Conservation (phyloP, 2,113 vertebrate genomes). For the Marmota monax region DNA sequence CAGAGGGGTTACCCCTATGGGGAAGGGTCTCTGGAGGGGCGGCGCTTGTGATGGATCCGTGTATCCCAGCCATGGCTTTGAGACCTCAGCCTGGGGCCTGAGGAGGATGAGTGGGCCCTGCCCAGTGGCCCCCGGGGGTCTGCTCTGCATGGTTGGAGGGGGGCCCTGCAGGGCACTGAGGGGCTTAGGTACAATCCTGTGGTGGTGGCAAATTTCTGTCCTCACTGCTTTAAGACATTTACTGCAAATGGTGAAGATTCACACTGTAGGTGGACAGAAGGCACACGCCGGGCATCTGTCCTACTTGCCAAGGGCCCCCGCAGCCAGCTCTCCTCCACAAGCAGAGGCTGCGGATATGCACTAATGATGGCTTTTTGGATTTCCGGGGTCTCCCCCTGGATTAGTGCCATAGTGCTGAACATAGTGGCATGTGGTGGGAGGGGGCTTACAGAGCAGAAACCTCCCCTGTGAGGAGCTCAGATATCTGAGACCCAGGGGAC, state of each 20-base stretch:
- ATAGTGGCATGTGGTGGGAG: rapidly evolving
- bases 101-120: neutral
- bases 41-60: neutral
- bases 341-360: rapidly evolving
- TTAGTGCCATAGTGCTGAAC: neutral
- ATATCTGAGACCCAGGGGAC: too few species aligned
- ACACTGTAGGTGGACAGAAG: rapidly evolving
- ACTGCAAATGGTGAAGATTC: neutral
- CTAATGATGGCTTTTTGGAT: rapidly evolving
- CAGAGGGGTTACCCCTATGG: neutral
- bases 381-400: too few species aligned
- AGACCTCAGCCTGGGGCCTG: too few species aligned
- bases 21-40: neutral
- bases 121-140: rapidly evolving
- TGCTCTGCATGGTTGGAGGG: neutral
- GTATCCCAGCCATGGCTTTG: too few species aligned
- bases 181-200: neutral
- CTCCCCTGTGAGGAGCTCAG: neutral
- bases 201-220: too few species aligned
- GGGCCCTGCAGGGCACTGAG: too few species aligned
- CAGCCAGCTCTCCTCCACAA: too few species aligned
- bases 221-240: neutral
- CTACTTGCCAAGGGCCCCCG: rapidly evolving
- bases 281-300: rapidly evolving
- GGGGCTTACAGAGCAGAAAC: neutral